Conservation (phyloP, 2,113 vertebrate genomes). For the Corvus hawaiiensis region DNA sequence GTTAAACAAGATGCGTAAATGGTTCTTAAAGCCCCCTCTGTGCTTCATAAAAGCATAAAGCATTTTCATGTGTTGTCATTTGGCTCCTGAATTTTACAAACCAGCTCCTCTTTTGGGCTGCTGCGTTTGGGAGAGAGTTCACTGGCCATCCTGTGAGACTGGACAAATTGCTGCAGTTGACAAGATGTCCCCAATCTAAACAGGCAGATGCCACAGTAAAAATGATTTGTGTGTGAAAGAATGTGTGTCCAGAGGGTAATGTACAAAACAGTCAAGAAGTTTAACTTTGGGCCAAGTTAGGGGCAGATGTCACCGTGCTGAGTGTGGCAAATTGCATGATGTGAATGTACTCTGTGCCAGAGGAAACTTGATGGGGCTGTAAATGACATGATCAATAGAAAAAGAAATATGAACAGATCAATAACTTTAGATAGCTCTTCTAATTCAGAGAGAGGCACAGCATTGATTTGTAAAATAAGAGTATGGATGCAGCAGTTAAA, state of each 20-base stretch:
- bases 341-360: background rate
- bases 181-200: background rate
- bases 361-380: background rate
- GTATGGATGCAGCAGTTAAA: slow-evolving; percentile 7
- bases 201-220: background rate
- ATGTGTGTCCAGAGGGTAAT: background rate
- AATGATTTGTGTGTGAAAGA: background rate
- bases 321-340: background rate
- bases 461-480: slow-evolving; percentile 35
- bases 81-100: background rate
- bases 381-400: background rate
- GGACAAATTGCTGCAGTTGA: background rate
- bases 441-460: background rate
- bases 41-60: background rate
- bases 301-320: background rate
- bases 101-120: background rate
- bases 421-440: slow-evolving; percentile 4
- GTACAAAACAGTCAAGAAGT: background rate
- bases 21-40: background rate
- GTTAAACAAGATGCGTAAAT: background rate
- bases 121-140: background rate
- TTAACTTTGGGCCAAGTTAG: background rate
- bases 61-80: background rate
- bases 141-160: background rate
- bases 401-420: slow-evolving; percentile 24